Conservation (phyloP, 37 sponge, comb jelly and placozoan genomes). For the Beroe ovata region DNA sequence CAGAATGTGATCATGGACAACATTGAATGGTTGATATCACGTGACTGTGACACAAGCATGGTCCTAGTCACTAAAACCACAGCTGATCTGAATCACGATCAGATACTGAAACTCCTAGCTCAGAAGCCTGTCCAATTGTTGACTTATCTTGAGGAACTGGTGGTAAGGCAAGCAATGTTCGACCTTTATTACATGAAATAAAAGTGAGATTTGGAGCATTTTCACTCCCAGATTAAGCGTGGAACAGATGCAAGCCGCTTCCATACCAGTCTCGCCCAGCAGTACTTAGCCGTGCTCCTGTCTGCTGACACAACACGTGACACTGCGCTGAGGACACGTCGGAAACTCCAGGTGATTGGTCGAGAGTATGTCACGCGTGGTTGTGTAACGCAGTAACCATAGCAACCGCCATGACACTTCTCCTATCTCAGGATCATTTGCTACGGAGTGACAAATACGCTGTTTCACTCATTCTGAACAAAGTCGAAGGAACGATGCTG, state of each 20-base stretch:
- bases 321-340: background rate
- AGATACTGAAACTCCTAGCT: background rate
- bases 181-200: too few relatives aligned
- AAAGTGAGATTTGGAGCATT: too few relatives aligned
- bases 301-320: background rate
- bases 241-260: conserved; percentile 1
- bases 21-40: conserved; percentile 62
- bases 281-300: background rate
- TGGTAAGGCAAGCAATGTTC: too few relatives aligned
- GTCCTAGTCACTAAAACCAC: background rate
- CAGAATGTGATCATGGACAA: conserved; percentile 46
- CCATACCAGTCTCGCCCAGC: conserved; percentile 22
- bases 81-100: conserved; percentile 61
- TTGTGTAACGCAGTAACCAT: too few relatives aligned
- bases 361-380: too few relatives aligned
- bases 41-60: conserved; percentile 20
- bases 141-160: conserved; percentile 22
- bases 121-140: background rate
- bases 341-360: conserved; percentile 23
- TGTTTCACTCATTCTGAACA: conserved; percentile 30
- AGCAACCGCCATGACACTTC: background rate
- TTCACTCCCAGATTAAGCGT: background rate
- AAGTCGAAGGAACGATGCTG: background rate
- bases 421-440: background rate
- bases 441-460: conserved; percentile 39